Percentiles rank a stretch among this genome's conserved stretches.
phyloP scores from a whole-genome alignment of 2,113 vertebrate species.

The Malaclemys terrapin region DNA sequence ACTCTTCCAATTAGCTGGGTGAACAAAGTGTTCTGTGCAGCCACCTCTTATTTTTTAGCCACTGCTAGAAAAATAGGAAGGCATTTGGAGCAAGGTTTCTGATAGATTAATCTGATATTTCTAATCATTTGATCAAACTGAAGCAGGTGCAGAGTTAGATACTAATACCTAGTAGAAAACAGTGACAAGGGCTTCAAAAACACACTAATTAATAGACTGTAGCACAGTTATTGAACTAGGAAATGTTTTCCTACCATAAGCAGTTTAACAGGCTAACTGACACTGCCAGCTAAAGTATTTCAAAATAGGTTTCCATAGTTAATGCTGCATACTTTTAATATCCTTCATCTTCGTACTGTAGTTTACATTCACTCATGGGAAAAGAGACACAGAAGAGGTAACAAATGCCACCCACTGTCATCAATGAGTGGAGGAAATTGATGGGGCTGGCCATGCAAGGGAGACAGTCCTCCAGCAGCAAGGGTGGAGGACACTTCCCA shows the following conservation, averaged over 20 bases:
- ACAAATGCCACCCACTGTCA: background rate
- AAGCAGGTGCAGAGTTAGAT: background rate
- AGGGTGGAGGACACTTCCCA: no score
- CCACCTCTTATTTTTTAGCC: background rate
- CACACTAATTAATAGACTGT: background rate
- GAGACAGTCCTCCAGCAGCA: background rate
- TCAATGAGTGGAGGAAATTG: background rate
- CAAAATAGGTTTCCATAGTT: background rate
- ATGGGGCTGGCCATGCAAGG: background rate
- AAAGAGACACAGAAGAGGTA: background rate
- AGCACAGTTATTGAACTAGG: background rate
- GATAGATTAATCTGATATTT: background rate
- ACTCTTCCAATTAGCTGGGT: background rate
- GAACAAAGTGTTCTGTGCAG: rapidly evolving
- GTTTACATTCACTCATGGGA: background rate
- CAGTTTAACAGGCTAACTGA: background rate
- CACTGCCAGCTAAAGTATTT: background rate
- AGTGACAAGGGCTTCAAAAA: background rate
- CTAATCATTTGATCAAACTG: background rate
- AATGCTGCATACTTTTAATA: background rate
- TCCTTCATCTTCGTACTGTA: background rate
- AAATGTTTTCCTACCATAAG: background rate
- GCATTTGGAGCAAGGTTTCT: background rate
- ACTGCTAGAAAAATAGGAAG: background rate
- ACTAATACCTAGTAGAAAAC: background rate